Percentiles rank a stretch among this genome's conserved stretches.
Conservation (phyloP, 2,888 invertebrate species). For the Fragum fragum region DNA sequence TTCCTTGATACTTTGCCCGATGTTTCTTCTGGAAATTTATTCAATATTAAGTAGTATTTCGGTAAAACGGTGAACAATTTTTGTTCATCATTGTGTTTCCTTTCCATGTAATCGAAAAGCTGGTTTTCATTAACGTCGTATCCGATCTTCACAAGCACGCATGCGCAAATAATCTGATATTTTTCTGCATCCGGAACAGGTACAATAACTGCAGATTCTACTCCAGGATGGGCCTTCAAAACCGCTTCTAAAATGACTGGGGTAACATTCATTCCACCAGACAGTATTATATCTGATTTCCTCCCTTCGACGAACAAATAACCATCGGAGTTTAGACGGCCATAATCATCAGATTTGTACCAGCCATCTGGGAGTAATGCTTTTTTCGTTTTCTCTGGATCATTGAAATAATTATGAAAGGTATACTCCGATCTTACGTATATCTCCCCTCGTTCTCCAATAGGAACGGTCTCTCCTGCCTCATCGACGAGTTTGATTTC, state of each 20-base stretch:
- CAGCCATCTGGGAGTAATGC: slow-evolving; percentile 19
- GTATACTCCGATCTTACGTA: background rate
- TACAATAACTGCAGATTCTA: background rate
- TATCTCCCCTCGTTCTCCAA: slow-evolving; percentile 17
- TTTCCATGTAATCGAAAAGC: background rate
- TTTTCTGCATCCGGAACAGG: slow-evolving; percentile 5
- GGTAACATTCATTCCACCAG: slow-evolving; percentile 10
- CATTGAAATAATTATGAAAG: slow-evolving; percentile 23
- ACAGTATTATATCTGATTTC: slow-evolving; percentile 4
- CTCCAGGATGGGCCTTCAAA: slow-evolving; percentile 1
- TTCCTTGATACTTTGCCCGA: slow-evolving; percentile 20
- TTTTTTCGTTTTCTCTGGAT: slow-evolving; percentile 17
- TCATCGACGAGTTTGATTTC: slow-evolving; percentile 14
- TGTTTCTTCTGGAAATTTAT: slow-evolving; percentile 13
- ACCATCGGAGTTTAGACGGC: slow-evolving; percentile 1
- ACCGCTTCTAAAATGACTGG: background rate
- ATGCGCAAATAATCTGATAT: slow-evolving; percentile 21
- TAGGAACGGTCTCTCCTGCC: slow-evolving; percentile 2
- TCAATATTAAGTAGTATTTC: slow-evolving; percentile 14
- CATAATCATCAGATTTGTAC: slow-evolving; percentile 32
- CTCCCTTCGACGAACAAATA: slow-evolving; percentile 13
- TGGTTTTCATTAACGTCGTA: background rate
- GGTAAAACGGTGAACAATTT: slow-evolving; percentile 13
- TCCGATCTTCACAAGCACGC: background rate
- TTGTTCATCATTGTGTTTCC: slow-evolving; percentile 1